Conservation (phyloP, 2,113 vertebrate genomes). For the Isurus oxyrinchus region DNA sequence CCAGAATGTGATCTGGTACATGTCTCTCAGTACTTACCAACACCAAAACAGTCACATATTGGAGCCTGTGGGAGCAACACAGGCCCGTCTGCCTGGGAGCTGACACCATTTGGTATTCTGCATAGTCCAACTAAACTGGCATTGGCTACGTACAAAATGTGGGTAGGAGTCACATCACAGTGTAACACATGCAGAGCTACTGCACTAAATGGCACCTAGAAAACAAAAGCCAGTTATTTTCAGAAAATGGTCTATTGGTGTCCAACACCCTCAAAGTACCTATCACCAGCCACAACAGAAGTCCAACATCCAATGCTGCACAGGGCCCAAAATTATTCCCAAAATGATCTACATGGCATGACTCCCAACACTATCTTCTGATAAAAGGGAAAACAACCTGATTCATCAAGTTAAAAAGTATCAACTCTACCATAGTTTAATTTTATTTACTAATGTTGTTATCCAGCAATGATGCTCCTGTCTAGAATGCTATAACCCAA, state of each 20-base stretch:
- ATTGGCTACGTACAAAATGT: constrained; percentile 75
- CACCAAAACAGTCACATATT: constrained; percentile 80
- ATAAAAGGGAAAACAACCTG: neutral
- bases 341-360: neutral
- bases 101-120: constrained; percentile 68
- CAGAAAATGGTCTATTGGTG: neutral
- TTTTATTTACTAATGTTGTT: neutral
- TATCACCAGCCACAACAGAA: neutral
- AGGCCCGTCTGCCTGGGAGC: constrained; percentile 53
- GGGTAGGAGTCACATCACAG: constrained; percentile 71
- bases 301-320: neutral
- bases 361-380: neutral
- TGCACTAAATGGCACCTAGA: constrained; percentile 73
- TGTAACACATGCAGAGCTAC: constrained; percentile 75
- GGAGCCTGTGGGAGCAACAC: constrained; percentile 77
- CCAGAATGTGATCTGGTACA: neutral
- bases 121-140: constrained; percentile 86
- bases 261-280: neutral
- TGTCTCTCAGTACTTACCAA: constrained; percentile 62
- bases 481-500: neutral
- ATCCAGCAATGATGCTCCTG: neutral
- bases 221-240: neutral
- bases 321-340: neutral
- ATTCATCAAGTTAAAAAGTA: neutral
- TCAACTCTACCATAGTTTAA: neutral